Conservation (phyloP, 1,140 invertebrate species). For the Ceratina calcarata region DNA sequence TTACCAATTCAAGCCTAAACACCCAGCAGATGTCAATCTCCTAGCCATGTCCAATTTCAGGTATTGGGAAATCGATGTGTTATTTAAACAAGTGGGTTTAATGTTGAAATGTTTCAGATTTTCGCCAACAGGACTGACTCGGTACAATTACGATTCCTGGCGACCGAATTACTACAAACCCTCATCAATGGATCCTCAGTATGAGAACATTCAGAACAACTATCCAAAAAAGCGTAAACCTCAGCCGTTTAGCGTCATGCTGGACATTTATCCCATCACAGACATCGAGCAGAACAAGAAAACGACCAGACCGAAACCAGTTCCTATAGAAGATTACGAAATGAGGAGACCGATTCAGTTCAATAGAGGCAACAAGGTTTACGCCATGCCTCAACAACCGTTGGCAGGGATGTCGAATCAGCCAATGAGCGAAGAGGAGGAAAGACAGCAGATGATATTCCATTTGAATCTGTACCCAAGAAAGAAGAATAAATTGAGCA, state of each 20-base stretch:
- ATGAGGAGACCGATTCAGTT: constrained; percentile 61
- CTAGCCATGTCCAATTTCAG: constrained; percentile 78
- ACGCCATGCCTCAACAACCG: constrained; percentile 32
- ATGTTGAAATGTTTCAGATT: constrained; percentile 62
- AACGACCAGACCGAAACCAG: constrained; percentile 53
- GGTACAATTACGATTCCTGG: constrained; percentile 71
- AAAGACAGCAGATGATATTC: constrained; percentile 78
- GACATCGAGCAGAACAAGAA: constrained; percentile 75
- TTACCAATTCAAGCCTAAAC: constrained; percentile 80
- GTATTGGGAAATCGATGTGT: constrained; percentile 46
- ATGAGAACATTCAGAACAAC: constrained; percentile 54
- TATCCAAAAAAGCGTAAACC: constrained; percentile 68
- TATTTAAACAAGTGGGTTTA: too few relatives aligned
- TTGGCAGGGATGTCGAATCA: constrained; percentile 58
- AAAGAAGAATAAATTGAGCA: constrained; percentile 68
- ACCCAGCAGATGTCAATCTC: constrained; percentile 81
- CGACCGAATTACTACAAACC: constrained; percentile 61
- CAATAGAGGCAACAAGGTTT: constrained; percentile 61
- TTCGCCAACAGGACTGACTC: constrained; percentile 69
- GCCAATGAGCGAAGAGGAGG: constrained; percentile 68
- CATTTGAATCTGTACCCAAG: constrained; percentile 79
- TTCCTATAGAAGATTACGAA: constrained; percentile 67
- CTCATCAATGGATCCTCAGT: constrained; percentile 32
- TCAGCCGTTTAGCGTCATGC: constrained; percentile 79
- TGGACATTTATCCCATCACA: constrained; percentile 79